phyloP scores from a whole-genome alignment of 2,888 invertebrate genomes.

The Catocala nupta region DNA sequence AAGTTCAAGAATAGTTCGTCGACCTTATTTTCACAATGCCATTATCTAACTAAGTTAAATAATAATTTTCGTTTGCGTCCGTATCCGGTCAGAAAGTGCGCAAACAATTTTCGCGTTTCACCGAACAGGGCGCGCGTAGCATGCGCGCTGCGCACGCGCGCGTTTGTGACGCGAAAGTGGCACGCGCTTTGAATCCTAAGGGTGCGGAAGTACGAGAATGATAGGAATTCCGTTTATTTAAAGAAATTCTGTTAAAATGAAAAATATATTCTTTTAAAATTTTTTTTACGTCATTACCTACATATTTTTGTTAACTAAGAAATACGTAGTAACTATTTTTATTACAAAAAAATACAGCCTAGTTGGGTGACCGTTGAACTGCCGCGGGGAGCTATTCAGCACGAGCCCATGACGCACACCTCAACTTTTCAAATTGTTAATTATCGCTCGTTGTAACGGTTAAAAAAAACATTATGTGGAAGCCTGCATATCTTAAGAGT shows the following conservation, averaged over 20 bases:
- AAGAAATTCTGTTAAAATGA: no score
- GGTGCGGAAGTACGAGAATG: slow-evolving; percentile 53
- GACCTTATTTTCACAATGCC: slow-evolving; percentile 45
- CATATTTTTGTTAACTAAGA: no score
- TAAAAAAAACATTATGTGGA: neutral
- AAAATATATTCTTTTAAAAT: no score
- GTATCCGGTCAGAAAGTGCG: slow-evolving; percentile 83
- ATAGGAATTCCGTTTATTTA: slow-evolving; percentile 41
- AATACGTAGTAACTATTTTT: no score
- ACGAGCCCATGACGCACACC: no score
- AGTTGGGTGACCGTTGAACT: no score
- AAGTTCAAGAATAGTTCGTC: slow-evolving; percentile 48
- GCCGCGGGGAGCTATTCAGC: neutral
- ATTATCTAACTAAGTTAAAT: slow-evolving; percentile 60
- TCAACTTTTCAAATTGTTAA: neutral
- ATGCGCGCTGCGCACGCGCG: slow-evolving; percentile 61
- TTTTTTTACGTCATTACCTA: no score
- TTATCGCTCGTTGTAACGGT: no score
- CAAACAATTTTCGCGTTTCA: slow-evolving; percentile 73
- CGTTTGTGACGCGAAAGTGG: slow-evolving; percentile 68
- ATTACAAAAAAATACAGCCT: no score
- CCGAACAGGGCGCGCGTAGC: slow-evolving; percentile 71
- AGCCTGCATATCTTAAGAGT: no score
- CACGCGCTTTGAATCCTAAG: slow-evolving; percentile 65
- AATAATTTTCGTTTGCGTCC: slow-evolving; percentile 53